A percentile compares a stretch with the other conserved stretches of the same genome.
Conservation (phyloP, 2,113 vertebrate genomes). For the Apodemus speciosus region DNA sequence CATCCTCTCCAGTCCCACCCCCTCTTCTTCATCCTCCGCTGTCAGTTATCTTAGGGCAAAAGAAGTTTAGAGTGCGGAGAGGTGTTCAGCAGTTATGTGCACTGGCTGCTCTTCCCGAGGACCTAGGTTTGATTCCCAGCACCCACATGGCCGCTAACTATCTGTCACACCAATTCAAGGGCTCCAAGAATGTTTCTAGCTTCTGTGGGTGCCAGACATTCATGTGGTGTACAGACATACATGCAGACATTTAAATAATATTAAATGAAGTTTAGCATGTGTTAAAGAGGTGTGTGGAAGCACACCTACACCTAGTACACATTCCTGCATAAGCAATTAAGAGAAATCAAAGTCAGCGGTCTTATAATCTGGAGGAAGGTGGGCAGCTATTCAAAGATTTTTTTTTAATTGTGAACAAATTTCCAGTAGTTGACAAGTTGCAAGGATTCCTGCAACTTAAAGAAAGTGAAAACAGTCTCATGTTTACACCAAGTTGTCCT, state of each 20-base stretch:
- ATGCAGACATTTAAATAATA: background rate
- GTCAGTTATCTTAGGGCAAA: background rate
- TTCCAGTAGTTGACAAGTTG: background rate
- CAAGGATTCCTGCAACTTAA: background rate
- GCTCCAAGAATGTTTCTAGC: background rate
- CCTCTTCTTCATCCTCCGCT: background rate
- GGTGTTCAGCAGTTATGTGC: background rate
- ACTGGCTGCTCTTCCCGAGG: background rate
- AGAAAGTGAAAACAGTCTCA: background rate
- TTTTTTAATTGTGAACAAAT: background rate
- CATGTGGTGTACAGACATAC: background rate
- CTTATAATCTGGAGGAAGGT: background rate
- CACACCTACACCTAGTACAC: background rate
- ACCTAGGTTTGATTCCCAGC: background rate
- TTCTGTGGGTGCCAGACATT: background rate
- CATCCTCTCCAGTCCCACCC: background rate
- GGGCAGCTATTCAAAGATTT: background rate
- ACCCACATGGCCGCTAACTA: background rate
- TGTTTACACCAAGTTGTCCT: background rate
- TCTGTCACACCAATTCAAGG: background rate
- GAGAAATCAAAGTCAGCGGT: slow-evolving; percentile 5
- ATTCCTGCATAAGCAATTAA: background rate
- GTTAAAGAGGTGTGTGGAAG: background rate
- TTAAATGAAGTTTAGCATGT: background rate
- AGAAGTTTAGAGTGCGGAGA: background rate